A percentile compares a stretch with the other conserved stretches of the same genome.
These are phyloP conservation scores for Nematostella vectensis DNA, from an alignment of 92 coral and sea anemone species.

Conservation along the genomic window DNA sequence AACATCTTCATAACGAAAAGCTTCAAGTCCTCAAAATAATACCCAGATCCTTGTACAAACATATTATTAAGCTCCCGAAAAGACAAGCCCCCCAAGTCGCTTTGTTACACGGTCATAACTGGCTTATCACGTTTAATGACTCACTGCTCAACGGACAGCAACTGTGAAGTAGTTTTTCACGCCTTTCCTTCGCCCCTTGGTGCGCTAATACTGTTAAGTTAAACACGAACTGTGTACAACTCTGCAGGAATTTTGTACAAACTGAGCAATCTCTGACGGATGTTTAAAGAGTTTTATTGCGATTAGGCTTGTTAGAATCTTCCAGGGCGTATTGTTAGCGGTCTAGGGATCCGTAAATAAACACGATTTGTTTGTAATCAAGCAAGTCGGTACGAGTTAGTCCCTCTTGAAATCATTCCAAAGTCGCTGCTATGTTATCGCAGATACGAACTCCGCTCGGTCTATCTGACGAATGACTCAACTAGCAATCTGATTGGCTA, in stretches of 20 bases:
- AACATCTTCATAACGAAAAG: too few relatives aligned
- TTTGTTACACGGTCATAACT: neutral
- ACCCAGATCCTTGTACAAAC: too few relatives aligned
- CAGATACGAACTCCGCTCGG: constrained; percentile 15
- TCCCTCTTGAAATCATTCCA: too few relatives aligned
- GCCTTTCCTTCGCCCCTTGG: neutral
- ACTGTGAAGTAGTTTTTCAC: constrained; percentile 1
- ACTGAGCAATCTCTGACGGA: too few relatives aligned
- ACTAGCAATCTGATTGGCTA: neutral
- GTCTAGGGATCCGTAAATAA: neutral
- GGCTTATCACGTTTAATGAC: constrained; percentile 1
- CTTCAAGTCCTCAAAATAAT: too few relatives aligned
- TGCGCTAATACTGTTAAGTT: neutral
- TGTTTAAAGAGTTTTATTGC: too few relatives aligned
- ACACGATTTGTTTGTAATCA: neutral
- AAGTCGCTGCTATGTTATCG: too few relatives aligned
- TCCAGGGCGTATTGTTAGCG: too few relatives aligned
- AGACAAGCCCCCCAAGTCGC: neutral
- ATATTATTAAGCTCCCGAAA: neutral
- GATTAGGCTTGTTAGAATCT: too few relatives aligned
- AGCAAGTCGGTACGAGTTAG: too few relatives aligned
- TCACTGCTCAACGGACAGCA: constrained; percentile 1
- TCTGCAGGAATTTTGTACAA: too few relatives aligned
- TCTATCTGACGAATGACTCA: constrained; percentile 2
- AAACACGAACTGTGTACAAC: too few relatives aligned